Conservation (phyloP, 2,797 vertebrate genomes). For the Propithecus deckenii region DNA sequence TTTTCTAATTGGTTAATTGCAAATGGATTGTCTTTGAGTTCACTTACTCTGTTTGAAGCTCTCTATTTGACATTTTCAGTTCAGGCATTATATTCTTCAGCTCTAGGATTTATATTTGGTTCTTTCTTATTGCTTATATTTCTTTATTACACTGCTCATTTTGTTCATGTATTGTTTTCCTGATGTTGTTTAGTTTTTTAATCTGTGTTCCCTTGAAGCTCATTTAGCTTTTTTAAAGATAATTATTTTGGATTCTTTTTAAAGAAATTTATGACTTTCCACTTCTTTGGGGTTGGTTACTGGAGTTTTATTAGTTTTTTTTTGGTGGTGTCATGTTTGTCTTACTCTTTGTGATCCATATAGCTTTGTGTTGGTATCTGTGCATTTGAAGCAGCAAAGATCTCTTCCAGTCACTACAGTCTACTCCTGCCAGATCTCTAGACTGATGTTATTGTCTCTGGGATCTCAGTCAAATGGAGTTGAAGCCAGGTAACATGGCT, state of each 20-base stretch:
- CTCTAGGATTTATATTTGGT: background rate
- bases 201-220: background rate
- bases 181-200: background rate
- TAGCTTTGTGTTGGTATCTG: background rate
- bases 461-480: background rate
- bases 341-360: background rate
- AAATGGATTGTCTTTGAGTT: background rate
- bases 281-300: background rate
- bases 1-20: background rate
- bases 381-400: background rate
- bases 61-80: background rate
- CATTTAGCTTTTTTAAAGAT: background rate
- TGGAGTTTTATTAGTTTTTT: background rate
- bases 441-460: background rate
- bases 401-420: background rate
- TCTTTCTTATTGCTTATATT: background rate
- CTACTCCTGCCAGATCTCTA: background rate
- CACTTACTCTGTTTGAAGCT: background rate
- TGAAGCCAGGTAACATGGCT: background rate
- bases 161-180: background rate
- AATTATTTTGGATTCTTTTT: background rate
- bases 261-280: background rate
- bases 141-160: background rate
- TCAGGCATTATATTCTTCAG: background rate
- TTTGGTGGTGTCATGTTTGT: background rate